Conservation (phyloP, 2,888 invertebrate species). For the Bruchidius siliquastri region DNA sequence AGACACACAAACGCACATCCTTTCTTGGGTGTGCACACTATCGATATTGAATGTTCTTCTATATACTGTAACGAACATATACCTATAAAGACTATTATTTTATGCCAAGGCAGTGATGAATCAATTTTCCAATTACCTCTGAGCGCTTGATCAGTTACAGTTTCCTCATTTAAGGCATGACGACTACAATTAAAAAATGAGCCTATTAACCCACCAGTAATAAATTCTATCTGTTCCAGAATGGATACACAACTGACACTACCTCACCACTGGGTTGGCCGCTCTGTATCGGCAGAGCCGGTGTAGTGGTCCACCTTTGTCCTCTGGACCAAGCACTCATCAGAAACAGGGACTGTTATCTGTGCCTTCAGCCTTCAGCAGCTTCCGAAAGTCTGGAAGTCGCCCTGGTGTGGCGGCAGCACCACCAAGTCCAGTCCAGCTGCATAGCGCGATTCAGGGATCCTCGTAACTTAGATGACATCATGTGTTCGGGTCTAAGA, state of each 20-base stretch:
- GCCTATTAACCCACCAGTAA: too few relatives aligned
- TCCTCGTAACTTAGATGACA: constrained; percentile 37
- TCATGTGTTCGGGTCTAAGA: constrained; percentile 41
- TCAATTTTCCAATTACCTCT: too few relatives aligned
- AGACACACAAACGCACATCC: too few relatives aligned
- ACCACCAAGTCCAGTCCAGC: constrained; percentile 35
- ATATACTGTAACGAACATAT: too few relatives aligned
- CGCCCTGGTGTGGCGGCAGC: constrained; percentile 40
- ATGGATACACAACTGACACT: constrained; percentile 47
- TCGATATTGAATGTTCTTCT: too few relatives aligned
- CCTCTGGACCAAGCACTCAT: constrained; percentile 58
- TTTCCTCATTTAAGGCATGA: too few relatives aligned
- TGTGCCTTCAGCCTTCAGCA: constrained; percentile 50
- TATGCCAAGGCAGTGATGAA: too few relatives aligned
- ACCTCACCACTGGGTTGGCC: constrained; percentile 61
- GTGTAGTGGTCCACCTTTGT: constrained; percentile 60
- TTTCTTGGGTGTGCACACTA: too few relatives aligned
- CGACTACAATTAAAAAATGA: too few relatives aligned
- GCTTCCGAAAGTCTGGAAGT: constrained; percentile 32
- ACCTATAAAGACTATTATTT: too few relatives aligned
- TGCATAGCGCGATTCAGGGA: constrained; percentile 40
- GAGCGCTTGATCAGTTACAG: too few relatives aligned
- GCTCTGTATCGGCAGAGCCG: constrained; percentile 57
- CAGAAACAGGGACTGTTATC: constrained; percentile 60
- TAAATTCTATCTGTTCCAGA: constrained; percentile 46